Evolutionary conservation across 2,113 vertebrate species (phyloP), one percentile per base, ranked within the genome.

Genomic region (Caracal caracal): DNA sequence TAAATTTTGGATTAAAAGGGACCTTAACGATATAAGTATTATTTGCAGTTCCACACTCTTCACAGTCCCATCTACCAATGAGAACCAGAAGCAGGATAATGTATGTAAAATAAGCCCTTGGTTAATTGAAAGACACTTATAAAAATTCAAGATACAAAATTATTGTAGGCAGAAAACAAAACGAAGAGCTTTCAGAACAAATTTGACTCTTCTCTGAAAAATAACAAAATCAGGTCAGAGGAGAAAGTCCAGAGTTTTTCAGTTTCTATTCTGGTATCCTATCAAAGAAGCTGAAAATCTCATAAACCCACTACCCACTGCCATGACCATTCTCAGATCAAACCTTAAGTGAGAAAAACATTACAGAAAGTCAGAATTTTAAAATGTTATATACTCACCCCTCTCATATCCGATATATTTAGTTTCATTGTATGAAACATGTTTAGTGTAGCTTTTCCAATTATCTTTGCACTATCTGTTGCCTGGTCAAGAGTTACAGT

Each of bases 341-440:
- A 83, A 53, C 33, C 8, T 70, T 56, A 76, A 94, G 49, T 6
- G 13, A 56, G 30, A 92, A 65, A 47, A 84, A 89, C 1, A 13
- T 53, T 51, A 80, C 16, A 0, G 0, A 70, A 66, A 89, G 86
- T 30, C 94, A 92, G 10, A 73, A 82, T 61, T 75, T 79, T 59
- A 65, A 92, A 49, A 59, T 95, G n/a, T 90, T 51, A 84, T 2
- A 75, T 86, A 99, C 99, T 98, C 85, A 99, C 98, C 96, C 99
- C 99, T 98, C 99, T 99, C 98, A 99, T 98, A 96, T 99, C 99
- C 2, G 99, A 98, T 95, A 99, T 99, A 94, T 99, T 99, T 95
- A 99, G 82, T 94, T 99, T 99, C 99, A 99, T 99, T 93, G 99
- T 98, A 24, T 99, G 99, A 97, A 99, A 99, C 98, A 99, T 99